phyloP scores from a whole-genome alignment of 2,113 vertebrate genomes.

The Dasypus novemcinctus region DNA sequence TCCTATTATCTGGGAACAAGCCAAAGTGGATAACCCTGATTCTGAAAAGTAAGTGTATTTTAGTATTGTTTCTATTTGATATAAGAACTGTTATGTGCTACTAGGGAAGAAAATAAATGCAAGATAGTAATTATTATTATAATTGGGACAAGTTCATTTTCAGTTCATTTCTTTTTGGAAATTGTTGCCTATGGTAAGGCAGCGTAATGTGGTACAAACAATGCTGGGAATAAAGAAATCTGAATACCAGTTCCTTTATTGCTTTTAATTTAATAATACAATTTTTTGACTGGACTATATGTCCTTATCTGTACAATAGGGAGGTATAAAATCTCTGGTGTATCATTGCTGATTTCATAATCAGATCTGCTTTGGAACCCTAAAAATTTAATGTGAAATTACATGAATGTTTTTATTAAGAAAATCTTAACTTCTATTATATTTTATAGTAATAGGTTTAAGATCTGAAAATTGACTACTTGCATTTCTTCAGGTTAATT shows the following conservation, averaged over 20 bases:
- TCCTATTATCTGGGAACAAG: conserved; percentile 99
- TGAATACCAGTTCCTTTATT: background rate
- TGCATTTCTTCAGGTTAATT: conserved; percentile 88
- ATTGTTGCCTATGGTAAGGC: background rate
- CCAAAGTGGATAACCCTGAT: conserved; percentile 98
- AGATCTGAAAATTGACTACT: conserved; percentile 33
- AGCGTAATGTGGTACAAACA: background rate
- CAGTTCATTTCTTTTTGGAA: background rate
- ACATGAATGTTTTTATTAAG: background rate
- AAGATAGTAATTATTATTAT: background rate
- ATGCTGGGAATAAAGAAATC: background rate
- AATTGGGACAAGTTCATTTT: conserved; percentile 22
- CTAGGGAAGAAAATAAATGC: background rate
- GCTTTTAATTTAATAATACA: conserved; percentile 28
- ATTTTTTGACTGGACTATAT: background rate
- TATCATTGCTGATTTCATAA: conserved; percentile 15
- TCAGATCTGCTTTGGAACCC: background rate
- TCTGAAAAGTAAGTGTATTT: conserved; percentile 91
- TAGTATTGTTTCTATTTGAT: background rate
- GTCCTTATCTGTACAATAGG: conserved; percentile 24
- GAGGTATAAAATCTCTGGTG: background rate
- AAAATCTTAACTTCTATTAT: background rate
- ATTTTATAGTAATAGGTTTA: background rate
- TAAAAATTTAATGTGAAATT: background rate
- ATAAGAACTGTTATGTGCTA: background rate